Conservation (phyloP, 37 sponge, comb jelly and placozoan species). For the Oopsacas minuta region DNA sequence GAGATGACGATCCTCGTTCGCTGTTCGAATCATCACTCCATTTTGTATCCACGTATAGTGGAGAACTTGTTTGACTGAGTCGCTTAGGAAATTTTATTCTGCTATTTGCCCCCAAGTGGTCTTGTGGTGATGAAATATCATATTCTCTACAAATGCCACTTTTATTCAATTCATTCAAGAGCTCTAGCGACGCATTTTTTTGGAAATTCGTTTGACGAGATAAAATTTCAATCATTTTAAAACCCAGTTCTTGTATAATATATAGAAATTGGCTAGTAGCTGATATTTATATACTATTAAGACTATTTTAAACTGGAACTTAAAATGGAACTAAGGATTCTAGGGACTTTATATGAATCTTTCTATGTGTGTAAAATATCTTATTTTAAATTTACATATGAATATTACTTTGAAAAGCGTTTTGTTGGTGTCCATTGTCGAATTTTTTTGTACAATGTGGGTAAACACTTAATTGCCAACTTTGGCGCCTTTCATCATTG, state of each 20-base stretch:
- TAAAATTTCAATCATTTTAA: background rate
- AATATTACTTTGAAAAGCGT: too few relatives aligned
- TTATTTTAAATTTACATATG: too few relatives aligned
- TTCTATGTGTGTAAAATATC: too few relatives aligned
- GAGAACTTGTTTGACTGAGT: background rate
- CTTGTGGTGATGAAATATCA: background rate
- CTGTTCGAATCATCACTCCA: background rate
- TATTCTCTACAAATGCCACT: background rate
- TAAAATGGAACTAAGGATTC: background rate
- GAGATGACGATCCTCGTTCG: background rate
- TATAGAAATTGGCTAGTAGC: too few relatives aligned
- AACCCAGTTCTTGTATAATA: background rate
- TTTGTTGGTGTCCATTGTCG: too few relatives aligned
- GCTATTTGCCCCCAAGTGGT: too few relatives aligned
- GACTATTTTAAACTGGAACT: background rate
- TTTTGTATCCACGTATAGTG: background rate
- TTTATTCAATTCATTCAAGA: background rate
- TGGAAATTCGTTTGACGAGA: background rate
- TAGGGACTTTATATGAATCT: background rate
- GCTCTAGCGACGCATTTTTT: background rate
- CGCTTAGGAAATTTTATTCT: background rate
- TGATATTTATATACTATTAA: background rate
- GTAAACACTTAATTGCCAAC: too few relatives aligned
- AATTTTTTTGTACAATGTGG: too few relatives aligned
- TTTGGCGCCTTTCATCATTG: too few relatives aligned